Evolutionary conservation across 2,113 vertebrate species (phyloP), one percentile per base, ranked within the genome.

Genomic region (Oryzias curvinotus): DNA sequence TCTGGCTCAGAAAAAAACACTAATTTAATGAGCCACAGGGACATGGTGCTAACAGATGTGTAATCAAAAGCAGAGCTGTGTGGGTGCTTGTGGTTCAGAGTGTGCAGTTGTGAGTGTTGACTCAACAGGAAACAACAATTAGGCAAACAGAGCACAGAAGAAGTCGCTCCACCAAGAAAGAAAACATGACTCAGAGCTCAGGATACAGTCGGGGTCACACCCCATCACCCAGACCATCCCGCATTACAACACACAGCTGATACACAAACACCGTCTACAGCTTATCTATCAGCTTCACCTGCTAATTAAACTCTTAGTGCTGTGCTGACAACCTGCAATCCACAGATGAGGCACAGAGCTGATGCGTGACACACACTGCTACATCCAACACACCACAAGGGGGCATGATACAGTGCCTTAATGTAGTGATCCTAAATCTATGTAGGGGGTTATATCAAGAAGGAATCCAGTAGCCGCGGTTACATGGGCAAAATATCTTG

Each of bases 51-150:
- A 72, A 74, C 49, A 19, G 46, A n/a, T 3, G 21, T 26, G 55
- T 77, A 77, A 81, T 71, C 26, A 79, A 23, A 64, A 81, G 42
- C 80, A 81, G 72, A 62, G 51, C 42, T 54, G 45, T 66, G 63
- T 30, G 44, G 44, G 28, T 45, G 23, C 3, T 36, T 45, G 51
- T 50, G 62, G 13, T 5, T 52, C 13, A 17, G 28, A 52, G 46
- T 25, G 69, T 73, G 44, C 46, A 66, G 55, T 19, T 71, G 47
- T 42, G 56, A 46, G 62, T 65, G 79, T 69, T 53, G 69, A 67
- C 63, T 67, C 52, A 57, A 78, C 82, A 83, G 78, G 81, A 86
- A 82, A 66, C 58, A 65, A 49, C 65, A 77, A 86, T 83, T 74
- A 80, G 63, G 18, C 36, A n/a, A 26, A 60, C 61, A 59, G 57